Evolutionary conservation across 1,140 invertebrate genomes (phyloP).

Genomic region (Rhagoletis zephyria): DNA sequence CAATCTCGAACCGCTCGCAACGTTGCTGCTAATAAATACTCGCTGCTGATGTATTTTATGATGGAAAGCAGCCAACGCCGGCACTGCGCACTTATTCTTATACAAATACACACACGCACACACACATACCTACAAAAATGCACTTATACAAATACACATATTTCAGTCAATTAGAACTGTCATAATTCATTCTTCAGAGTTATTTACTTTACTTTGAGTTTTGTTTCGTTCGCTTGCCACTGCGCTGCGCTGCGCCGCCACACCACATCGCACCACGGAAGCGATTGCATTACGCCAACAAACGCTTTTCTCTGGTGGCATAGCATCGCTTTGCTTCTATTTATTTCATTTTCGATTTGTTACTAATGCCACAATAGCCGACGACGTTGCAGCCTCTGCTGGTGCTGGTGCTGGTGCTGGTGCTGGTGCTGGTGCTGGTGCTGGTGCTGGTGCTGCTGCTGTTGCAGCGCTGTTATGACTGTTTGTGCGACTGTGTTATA

Average conservation of each 20-base stretch:
- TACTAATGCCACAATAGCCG: constrained; percentile 21
- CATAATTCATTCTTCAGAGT: constrained; percentile 73
- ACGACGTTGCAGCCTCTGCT: not conserved
- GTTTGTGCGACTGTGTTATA: constrained; percentile 54
- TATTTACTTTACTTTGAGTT: constrained; percentile 66
- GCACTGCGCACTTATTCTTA: constrained; percentile 26
- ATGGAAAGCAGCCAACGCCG: constrained; percentile 47
- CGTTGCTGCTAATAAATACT: too few species aligned
- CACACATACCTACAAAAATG: not conserved
- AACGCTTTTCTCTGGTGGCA: constrained; percentile 61
- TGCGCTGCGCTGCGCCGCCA: constrained; percentile 36
- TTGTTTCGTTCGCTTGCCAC: constrained; percentile 43
- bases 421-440: not conserved
- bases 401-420: not conserved
- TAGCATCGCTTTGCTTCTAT: constrained; percentile 59
- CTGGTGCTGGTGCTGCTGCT: constrained; percentile 9
- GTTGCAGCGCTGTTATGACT: constrained; percentile 23
- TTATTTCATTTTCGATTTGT: constrained; percentile 57
- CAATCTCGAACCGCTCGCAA: not conserved
- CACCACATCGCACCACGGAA: constrained; percentile 66
- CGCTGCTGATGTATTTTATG: not conserved
- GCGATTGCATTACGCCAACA: constrained; percentile 69
- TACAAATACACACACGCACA: not conserved
- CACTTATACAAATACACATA: constrained; percentile 60
- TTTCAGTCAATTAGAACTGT: constrained; percentile 73